Base-by-base conservation (phyloP, 2,888 invertebrate genomes). In the Phalera bucephala region DNA sequence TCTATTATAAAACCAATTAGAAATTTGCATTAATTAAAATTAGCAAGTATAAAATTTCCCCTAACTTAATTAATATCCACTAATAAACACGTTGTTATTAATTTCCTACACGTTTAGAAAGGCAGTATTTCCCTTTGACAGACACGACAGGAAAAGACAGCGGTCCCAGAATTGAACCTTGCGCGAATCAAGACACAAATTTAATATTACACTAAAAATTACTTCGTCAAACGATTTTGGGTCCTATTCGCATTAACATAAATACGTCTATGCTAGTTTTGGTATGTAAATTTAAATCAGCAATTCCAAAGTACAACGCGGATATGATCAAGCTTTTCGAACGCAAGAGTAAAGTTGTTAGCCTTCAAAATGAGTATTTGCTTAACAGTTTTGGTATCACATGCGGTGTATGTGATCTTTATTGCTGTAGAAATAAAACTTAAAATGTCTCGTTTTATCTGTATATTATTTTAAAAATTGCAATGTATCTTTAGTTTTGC, bases 271-370 rank as follows among this genome's bases (percentile, higher is more conserved):
- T n/a, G 29, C n/a, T 23, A 14, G 37, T 52, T 49, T 52, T 36
- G 30, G 39, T 22, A 37, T 22, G 48, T 40, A 54, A 50, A 37
- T 9, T 22, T 55, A 65, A 53, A 36, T 33, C 55, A 50, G 61
- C 54, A 41, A 45, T 52, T 52, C 42, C 45, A 54, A 65, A 50
- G 54, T 59, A 63, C 62, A 74, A 85, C 67, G 70, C 87, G 85
- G 85, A 87, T 80, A 61, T 76, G 59, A 73, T 56, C 63, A 51
- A 79, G 72, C 75, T 78, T 81, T 78, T 76, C 76, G 76, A 79
- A 74, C 64, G 74, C 64, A 65, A 68, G 67, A 70, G 71, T 67
- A 46, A 69, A 82, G 77, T 77, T 69, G 85, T 76, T 71, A 63
- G 64, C 87, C 87, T 87, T 87, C 81, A 57, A 44, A 55, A 63